Percentiles rank a stretch among this genome's conserved stretches.
phyloP scores from a whole-genome alignment of 2,797 vertebrate genomes.

The Microctenopoma stevenorrisi region DNA sequence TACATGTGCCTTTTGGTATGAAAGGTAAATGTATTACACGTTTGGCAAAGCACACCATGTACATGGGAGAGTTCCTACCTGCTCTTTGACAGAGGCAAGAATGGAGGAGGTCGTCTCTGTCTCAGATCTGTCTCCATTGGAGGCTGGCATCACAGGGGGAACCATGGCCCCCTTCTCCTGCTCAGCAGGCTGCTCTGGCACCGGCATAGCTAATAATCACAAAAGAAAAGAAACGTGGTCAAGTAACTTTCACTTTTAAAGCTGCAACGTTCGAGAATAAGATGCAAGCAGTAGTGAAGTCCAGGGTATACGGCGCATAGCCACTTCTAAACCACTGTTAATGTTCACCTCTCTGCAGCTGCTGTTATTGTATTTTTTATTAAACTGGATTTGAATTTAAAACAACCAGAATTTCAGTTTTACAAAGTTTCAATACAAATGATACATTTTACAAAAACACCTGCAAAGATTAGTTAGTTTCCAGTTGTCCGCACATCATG shows the following conservation, averaged over 20 bases:
- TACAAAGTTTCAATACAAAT: not conserved
- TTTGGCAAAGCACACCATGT: slow-evolving; percentile 6
- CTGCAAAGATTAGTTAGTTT: too few species aligned
- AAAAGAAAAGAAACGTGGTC: slow-evolving; percentile 9
- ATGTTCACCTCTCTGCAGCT: not conserved
- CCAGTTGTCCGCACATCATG: too few species aligned
- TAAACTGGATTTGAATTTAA: not conserved
- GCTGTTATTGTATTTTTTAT: not conserved
- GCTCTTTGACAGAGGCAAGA: slow-evolving; percentile 97
- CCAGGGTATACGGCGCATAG: too few species aligned
- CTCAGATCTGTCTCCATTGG: slow-evolving; percentile 94
- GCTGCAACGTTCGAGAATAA: not conserved
- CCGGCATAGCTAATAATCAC: slow-evolving; percentile 88
- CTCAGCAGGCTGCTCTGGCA: slow-evolving; percentile 94
- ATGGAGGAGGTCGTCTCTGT: slow-evolving; percentile 96
- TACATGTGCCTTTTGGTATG: not conserved
- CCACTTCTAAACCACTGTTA: too few species aligned
- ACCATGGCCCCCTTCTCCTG: slow-evolving; percentile 94
- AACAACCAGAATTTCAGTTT: not conserved
- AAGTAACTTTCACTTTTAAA: not conserved
- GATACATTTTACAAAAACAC: not conserved
- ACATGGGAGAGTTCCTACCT: slow-evolving; percentile 82
- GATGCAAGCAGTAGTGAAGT: too few species aligned
- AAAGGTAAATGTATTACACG: slow-evolving; percentile 10
- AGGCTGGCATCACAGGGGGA: slow-evolving; percentile 90